These are phyloP conservation scores for Smittia aterrima DNA, from an alignment of 2,888 invertebrate genomes.

Conservation along the genomic window DNA sequence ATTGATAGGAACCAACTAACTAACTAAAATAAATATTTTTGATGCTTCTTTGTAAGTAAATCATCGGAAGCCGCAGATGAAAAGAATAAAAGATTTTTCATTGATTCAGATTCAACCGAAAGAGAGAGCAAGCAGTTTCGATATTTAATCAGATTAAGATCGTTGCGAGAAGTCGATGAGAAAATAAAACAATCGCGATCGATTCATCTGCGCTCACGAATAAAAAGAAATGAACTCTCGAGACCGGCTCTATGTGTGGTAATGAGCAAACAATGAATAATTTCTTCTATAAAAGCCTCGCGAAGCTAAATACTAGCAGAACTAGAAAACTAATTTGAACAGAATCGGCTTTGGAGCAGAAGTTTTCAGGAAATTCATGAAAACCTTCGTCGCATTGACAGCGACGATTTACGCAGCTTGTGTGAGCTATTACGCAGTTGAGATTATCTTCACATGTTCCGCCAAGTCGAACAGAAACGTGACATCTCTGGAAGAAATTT, in stretches of 20 bases:
- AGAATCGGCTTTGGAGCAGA: constrained; percentile 27
- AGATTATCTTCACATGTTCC: constrained; percentile 45
- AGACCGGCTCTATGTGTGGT: constrained; percentile 12
- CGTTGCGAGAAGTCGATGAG: too few relatives aligned
- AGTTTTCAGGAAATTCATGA: constrained; percentile 21
- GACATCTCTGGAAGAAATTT: constrained; percentile 44
- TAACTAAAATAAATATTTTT: too few relatives aligned
- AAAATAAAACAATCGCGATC: not conserved
- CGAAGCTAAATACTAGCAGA: not conserved
- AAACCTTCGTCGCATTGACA: constrained; percentile 44
- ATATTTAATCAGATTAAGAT: too few relatives aligned
- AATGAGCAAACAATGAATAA: not conserved
- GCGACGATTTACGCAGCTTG: constrained; percentile 43
- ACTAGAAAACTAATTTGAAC: constrained; percentile 36
- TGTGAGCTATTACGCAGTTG: constrained; percentile 44
- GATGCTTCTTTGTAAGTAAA: too few relatives aligned
- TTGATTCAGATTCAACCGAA: too few relatives aligned
- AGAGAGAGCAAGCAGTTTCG: too few relatives aligned
- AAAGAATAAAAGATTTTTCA: too few relatives aligned
- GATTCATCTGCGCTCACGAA: not conserved
- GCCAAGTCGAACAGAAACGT: constrained; percentile 44
- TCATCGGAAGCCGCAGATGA: too few relatives aligned
- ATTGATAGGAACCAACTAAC: too few relatives aligned
- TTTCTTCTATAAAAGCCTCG: constrained; percentile 16
- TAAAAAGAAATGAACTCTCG: not conserved